phyloP scores from a whole-genome alignment of 1,140 invertebrate species.

The Rhynchophorus ferrugineus region DNA sequence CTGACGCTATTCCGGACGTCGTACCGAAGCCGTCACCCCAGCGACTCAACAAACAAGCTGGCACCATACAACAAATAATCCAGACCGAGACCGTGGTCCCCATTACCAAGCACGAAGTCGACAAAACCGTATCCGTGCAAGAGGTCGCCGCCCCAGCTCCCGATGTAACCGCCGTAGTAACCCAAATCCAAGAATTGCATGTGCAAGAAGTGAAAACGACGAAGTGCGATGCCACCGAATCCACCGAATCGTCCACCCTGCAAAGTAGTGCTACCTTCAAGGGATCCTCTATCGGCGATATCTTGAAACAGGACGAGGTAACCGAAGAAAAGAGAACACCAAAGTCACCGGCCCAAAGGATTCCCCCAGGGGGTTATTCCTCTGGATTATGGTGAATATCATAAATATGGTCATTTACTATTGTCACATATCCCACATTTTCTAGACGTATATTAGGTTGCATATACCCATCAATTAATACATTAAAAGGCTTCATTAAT shows the following conservation, averaged over 20 bases:
- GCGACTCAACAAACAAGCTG: slow-evolving; percentile 5
- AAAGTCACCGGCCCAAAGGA: slow-evolving; percentile 8
- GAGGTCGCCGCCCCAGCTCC: neutral
- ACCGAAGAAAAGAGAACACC: slow-evolving; percentile 11
- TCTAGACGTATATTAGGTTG: no score
- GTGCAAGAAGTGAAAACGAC: slow-evolving; percentile 11
- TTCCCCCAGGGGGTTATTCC: slow-evolving; percentile 23
- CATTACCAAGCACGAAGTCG: neutral
- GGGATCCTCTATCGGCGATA: slow-evolving; percentile 12
- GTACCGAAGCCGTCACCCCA: slow-evolving; percentile 1
- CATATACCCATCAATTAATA: no score
- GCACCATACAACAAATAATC: slow-evolving; percentile 14
- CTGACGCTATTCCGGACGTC: slow-evolving; percentile 6
- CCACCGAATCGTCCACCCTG: slow-evolving; percentile 6
- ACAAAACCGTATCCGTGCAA: neutral
- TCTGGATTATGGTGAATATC: slow-evolving; percentile 24
- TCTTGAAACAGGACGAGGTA: slow-evolving; percentile 14
- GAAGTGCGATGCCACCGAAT: slow-evolving; percentile 3
- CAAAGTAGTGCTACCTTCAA: slow-evolving; percentile 6
- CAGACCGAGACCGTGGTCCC: slow-evolving; percentile 8
- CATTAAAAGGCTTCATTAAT: no score
- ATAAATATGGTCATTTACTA: no score
- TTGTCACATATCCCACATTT: no score
- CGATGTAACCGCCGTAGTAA: slow-evolving; percentile 6
- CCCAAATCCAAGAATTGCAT: slow-evolving; percentile 8